Evolutionary conservation across 2,113 vertebrate genomes (phyloP), one percentile per base, ranked within the genome.

Genomic region (Rhinolophus ferrumequinum): DNA sequence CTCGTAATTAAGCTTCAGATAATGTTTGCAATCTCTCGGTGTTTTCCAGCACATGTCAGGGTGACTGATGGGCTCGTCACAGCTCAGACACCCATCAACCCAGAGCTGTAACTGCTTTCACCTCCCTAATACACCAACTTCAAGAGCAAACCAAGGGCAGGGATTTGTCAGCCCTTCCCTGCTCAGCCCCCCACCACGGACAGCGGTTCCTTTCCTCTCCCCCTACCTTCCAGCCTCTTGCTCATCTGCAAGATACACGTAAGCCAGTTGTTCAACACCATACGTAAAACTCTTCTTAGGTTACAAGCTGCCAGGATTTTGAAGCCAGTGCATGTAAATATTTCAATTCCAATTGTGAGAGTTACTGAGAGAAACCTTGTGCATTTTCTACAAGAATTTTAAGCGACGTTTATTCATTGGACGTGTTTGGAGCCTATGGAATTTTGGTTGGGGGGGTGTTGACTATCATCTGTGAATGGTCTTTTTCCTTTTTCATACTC

Each of bases 311-410:
- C 98, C 97, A 98, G 97, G 91, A 95, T 97, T 97, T 96, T 67
- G 89, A 97, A 96, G 96, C 97, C 92, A 92, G 3, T 82, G 84
- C 93, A 7, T 96, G 98, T 98, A 98, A 98, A 98, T 97, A 98
- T 98, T 98, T 98, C 98, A 98, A 94, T 98, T 95, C 95, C 97
- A 95, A 97, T 97, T 91, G 97, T 86, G 94, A 97, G 98, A 97
- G 96, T 97, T 97, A 97, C 98, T 97, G 98, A 97, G 98, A 97
- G 94, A 97, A 98, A 96, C 96, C 94, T 95, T 97, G 92, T 93
- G 97, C 96, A 52, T 98, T 97, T 98, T 97, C 95, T 83, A 89
- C 96, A 97, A 98, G 98, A 96, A 97, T 96, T 97, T 18, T 96
- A 94, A 95, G 97, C 98, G 97, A 75, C 70, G 50, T 92, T 50